These are phyloP conservation scores for Scaptodrosophila latifasciaeformis DNA, from an alignment of 2,888 invertebrate genomes.

Conservation along the genomic window DNA sequence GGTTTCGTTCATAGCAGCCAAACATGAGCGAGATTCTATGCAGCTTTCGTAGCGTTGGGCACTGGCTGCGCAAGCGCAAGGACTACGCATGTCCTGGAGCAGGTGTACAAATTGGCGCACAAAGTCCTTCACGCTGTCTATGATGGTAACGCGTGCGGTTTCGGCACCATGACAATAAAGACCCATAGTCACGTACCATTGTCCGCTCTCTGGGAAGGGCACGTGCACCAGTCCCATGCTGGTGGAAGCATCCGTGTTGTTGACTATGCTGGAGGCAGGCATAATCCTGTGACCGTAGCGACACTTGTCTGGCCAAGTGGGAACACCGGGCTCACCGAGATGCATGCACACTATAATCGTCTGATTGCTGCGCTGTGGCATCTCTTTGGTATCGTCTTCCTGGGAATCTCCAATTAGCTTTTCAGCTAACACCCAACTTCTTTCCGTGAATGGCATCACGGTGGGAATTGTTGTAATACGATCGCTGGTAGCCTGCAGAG, in stretches of 20 bases:
- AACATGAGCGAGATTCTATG: constrained; percentile 74
- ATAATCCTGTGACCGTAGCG: constrained; percentile 76
- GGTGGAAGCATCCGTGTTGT: constrained; percentile 80
- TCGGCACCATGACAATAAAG: constrained; percentile 80
- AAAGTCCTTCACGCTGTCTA: constrained; percentile 74
- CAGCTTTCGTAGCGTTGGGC: constrained; percentile 58
- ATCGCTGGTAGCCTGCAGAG: constrained; percentile 56
- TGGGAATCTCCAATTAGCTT: constrained; percentile 61
- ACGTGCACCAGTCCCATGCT: constrained; percentile 80
- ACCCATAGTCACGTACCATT: constrained; percentile 86
- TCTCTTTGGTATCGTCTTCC: constrained; percentile 17
- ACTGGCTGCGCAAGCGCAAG: constrained; percentile 68
- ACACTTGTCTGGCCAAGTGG: constrained; percentile 80
- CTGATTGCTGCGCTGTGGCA: constrained; percentile 66
- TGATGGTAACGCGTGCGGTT: constrained; percentile 73
- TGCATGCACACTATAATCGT: constrained; percentile 80
- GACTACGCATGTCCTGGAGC: constrained; percentile 61
- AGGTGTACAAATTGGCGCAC: constrained; percentile 62
- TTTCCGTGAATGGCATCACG: constrained; percentile 47
- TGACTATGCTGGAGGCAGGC: constrained; percentile 80
- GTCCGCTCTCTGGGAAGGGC: constrained; percentile 89
- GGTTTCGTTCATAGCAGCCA: constrained; percentile 74
- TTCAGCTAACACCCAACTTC: constrained; percentile 69
- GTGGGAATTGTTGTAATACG: constrained; percentile 43
- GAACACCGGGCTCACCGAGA: constrained; percentile 78